Evolutionary conservation across 2,797 vertebrate genomes (phyloP).

Genomic region (Acanthornis magna): DNA sequence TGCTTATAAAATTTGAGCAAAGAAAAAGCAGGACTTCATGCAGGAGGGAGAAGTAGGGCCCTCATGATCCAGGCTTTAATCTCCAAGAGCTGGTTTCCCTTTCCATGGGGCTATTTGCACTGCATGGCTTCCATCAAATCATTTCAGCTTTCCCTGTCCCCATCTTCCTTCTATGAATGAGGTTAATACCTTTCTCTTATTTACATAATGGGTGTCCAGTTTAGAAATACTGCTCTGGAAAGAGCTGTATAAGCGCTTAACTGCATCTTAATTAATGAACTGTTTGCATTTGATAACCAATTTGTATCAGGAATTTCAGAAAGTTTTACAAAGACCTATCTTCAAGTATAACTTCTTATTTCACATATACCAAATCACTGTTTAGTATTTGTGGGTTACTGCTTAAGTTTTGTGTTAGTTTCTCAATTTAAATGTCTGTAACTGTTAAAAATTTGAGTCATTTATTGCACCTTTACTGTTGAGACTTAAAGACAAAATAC

Average conservation of each 20-base stretch:
- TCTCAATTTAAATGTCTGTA: neutral
- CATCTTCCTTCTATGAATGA: neutral
- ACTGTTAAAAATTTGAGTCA: neutral
- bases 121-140: neutral
- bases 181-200: neutral
- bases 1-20: neutral
- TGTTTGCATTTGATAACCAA: neutral
- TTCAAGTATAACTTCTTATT: neutral
- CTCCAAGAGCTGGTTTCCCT: neutral
- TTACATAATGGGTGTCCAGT: neutral
- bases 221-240: neutral
- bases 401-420: neutral
- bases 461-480: neutral
- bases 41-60: neutral
- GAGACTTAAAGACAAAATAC: neutral
- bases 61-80: neutral
- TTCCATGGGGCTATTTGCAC: neutral
- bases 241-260: neutral
- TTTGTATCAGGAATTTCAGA: neutral
- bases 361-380: neutral
- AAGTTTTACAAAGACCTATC: neutral
- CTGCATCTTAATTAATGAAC: neutral
- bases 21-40: neutral
- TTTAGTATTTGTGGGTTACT: neutral
- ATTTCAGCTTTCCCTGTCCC: neutral